A percentile compares a stretch with the other conserved stretches of the same genome.
These are phyloP conservation scores for human (Homo sapiens) DNA, from an alignment of 2,113 vertebrate genomes.

Conservation along the genomic window GRCh38 chr17:13787001-13787500, in stretches of 20 bases:
- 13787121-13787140: not conserved
- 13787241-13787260: not conserved
- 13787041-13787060: not conserved
- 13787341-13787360: not conserved
- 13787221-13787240: not conserved
- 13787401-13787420: accelerated
- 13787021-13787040: not conserved
- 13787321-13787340: not conserved
- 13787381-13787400: not conserved
- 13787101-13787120: not conserved
- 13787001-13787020: not conserved
- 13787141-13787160: not conserved
- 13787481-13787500: not conserved
- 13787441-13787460: not conserved
- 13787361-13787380: not conserved
- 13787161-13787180: not conserved
- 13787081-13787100: not conserved
- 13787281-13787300: not conserved
- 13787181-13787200: accelerated
- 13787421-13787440: not conserved
- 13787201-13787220: not conserved
- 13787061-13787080: not conserved
- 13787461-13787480: not conserved
- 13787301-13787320: not conserved
- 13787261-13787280: not conserved